Conservation (phyloP, 2,888 invertebrate species). For the Athrips mouffetella region DNA sequence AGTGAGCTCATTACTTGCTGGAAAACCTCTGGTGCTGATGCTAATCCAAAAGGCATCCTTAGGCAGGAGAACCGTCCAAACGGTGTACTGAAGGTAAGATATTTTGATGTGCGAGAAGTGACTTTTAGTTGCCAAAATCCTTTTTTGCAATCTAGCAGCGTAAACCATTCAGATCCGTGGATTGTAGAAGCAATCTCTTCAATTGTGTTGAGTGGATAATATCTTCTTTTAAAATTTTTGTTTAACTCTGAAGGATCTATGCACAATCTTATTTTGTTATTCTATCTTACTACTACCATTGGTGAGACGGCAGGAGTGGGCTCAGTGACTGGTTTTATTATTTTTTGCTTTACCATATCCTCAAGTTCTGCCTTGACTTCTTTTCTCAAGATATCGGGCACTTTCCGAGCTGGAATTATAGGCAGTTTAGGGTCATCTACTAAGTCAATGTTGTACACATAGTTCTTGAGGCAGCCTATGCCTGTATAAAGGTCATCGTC, state of each 20-base stretch:
- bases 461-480: too few species aligned
- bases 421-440: too few species aligned
- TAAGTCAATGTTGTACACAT: too few species aligned
- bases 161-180: conserved; percentile 9
- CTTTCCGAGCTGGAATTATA: conserved; percentile 19
- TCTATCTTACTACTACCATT: conserved; percentile 14
- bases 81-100: too few species aligned
- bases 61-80: too few species aligned
- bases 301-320: too few species aligned
- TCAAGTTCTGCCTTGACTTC: conserved; percentile 13
- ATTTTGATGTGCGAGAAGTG: too few species aligned
- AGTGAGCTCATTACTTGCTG: too few species aligned
- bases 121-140: too few species aligned
- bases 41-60: too few species aligned
- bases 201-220: conserved; percentile 12
- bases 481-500: too few species aligned
- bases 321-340: conserved; percentile 10
- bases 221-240: conserved; percentile 12
- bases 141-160: conserved; percentile 14
- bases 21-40: too few species aligned
- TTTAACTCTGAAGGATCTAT: conserved; percentile 16
- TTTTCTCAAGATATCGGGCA: conserved; percentile 13
- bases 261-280: conserved; percentile 15
- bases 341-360: conserved; percentile 3
- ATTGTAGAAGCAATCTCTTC: conserved; percentile 15